These are phyloP conservation scores for Scleropages formosus DNA, from an alignment of 2,797 vertebrate genomes.

Conservation along the genomic window DNA sequence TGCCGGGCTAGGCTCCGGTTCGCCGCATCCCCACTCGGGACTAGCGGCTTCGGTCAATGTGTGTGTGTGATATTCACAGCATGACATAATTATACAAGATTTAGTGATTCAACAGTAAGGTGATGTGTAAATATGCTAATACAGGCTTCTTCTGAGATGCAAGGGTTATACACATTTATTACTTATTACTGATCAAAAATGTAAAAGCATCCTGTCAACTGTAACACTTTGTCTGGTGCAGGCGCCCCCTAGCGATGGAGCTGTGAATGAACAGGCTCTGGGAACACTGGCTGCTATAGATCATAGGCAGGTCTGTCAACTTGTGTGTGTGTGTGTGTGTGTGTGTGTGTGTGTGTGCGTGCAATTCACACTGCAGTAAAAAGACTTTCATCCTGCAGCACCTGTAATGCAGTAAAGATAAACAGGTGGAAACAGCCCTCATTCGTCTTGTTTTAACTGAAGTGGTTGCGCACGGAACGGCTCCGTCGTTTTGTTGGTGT, in stretches of 20 bases:
- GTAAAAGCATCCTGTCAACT: too few species aligned
- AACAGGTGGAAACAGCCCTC: background rate
- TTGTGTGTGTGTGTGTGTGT: background rate
- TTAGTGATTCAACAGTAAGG: too few species aligned
- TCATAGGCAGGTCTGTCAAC: background rate
- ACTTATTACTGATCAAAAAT: too few species aligned
- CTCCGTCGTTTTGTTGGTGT: background rate
- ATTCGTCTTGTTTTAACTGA: background rate
- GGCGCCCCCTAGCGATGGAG: slow-evolving; percentile 51
- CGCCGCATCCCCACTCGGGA: too few species aligned
- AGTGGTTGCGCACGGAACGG: background rate
- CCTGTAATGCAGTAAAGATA: background rate
- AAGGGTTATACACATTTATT: too few species aligned
- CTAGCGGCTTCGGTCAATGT: too few species aligned
- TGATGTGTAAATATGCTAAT: too few species aligned
- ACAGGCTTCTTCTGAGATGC: too few species aligned
- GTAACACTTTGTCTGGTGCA: slow-evolving; percentile 12
- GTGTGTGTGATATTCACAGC: too few species aligned
- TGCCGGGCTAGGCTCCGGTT: too few species aligned
- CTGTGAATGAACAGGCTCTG: slow-evolving; percentile 39
- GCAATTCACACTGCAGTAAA: background rate
- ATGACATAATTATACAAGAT: too few species aligned
- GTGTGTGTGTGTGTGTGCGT: too few species aligned
- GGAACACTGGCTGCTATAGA: slow-evolving; percentile 9
- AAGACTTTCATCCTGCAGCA: slow-evolving; percentile 10